Evolutionary conservation across 2,888 invertebrate genomes (phyloP), one percentile per base, ranked within the genome.

Genomic region (Ennomos erosarius): DNA sequence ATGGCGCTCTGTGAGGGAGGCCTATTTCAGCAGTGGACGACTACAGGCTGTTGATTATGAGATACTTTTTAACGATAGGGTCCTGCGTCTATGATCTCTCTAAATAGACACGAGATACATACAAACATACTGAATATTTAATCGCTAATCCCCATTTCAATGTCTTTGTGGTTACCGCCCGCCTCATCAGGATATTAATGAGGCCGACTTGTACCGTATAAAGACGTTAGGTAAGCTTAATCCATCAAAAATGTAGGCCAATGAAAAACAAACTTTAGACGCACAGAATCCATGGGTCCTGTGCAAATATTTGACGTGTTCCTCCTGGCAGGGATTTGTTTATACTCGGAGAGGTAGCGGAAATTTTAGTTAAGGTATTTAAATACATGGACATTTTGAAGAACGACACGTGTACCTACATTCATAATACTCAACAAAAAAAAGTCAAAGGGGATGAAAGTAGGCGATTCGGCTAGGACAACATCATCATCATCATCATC

Each of bases 251-350:
- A 58, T 53, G 49, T 54, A 56, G 26, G 49, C 12, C 51, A 56
- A 60, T 61, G 60, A 53, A 60, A 58, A 48, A 61, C 55, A 55
- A 64, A 63, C 57, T 43, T 50, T 44, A 55, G 26, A 45, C 33
- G 43, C 34, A 10, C 10, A 54, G 10, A 53, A 52, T 46, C 12
- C 52, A 50, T 37, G 48, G 60, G 67, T 74, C 76, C 75, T 77
- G 60, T 66, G 55, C 68, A 74, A 82, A 84, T 75, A 78, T 78
- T 78, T 73, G 65, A 59, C 16, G 16, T 53, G 44, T 52, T 12
- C 48, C 10, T 16, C 52, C 12, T 16, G 45, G 26, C 45, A 35
- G 56, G 59, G 69, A 79, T 80, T 73, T 69, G 76, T 80, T 76
- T 74, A 80, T 78, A 76, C 35, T 12, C 8, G 9, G 34, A 33